Conservation (phyloP, 2,113 vertebrate species). For the Spilogale gracilis region DNA sequence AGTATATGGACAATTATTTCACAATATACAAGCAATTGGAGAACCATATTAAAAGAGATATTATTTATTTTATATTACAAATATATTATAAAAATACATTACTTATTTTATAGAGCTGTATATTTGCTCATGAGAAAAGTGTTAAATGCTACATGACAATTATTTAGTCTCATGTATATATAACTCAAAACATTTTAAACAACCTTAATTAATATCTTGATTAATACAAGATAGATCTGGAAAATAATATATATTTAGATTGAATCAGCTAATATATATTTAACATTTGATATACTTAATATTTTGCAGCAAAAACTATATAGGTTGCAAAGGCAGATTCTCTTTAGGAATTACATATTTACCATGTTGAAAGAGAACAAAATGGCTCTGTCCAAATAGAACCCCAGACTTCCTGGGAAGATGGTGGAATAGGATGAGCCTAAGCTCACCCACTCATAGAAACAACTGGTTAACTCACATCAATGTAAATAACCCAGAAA, state of each 20-base stretch:
- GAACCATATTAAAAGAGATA: not conserved
- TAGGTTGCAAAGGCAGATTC: not conserved
- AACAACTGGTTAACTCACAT: not conserved
- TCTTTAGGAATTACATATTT: not conserved
- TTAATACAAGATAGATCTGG: not conserved
- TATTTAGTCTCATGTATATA: not conserved
- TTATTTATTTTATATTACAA: not conserved
- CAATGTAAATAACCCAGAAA: not conserved
- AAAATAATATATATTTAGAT: not conserved
- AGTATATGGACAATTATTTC: no score
- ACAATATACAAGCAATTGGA: not conserved
- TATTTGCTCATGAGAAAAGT: not conserved
- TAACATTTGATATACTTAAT: not conserved
- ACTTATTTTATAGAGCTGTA: not conserved
- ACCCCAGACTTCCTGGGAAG: not conserved
- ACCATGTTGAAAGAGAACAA: not conserved
- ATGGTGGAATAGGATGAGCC: not conserved
- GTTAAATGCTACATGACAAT: not conserved
- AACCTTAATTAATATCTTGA: not conserved
- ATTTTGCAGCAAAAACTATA: not conserved
- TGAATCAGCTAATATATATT: not conserved
- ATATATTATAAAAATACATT: not conserved
- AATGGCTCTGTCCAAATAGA: not conserved
- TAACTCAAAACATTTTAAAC: not conserved
- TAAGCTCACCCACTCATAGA: not conserved